These are phyloP conservation scores for Bedellia somnulentella DNA, from an alignment of 2,888 invertebrate genomes.

Conservation along the genomic window DNA sequence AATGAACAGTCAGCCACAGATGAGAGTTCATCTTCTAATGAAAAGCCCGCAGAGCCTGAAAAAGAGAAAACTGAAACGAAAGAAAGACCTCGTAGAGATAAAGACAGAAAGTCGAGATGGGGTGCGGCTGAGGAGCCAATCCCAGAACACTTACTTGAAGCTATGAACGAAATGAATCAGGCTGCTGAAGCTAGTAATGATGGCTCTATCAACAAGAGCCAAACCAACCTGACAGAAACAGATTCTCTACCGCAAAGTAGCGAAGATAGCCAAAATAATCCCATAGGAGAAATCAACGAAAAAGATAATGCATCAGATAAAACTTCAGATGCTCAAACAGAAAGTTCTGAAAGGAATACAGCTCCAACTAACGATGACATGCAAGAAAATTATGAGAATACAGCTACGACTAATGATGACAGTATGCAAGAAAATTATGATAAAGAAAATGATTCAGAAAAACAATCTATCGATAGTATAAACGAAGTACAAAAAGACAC, in stretches of 20 bases:
- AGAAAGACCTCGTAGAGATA: constrained; percentile 23
- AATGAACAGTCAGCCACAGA: constrained; percentile 20
- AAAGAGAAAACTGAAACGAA: constrained; percentile 9
- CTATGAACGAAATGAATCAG: neutral
- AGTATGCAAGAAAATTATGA: neutral
- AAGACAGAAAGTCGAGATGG: constrained; percentile 47
- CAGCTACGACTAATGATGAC: too few species aligned
- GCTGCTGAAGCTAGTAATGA: neutral
- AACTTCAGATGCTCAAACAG: neutral
- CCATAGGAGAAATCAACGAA: neutral
- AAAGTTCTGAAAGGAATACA: neutral
- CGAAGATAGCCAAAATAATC: neutral
- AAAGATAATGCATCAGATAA: neutral
- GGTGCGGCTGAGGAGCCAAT: constrained; percentile 14
- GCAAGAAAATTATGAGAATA: too few species aligned
- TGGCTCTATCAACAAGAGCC: neutral
- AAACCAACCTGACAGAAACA: neutral
- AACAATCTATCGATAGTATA: too few species aligned
- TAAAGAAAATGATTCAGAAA: too few species aligned
- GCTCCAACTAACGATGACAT: neutral
- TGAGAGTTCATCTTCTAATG: neutral
- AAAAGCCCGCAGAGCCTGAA: constrained; percentile 1
- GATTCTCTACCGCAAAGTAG: neutral
- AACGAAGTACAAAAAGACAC: too few species aligned
- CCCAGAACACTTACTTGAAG: constrained; percentile 1